Conservation (phyloP, 1,140 invertebrate species). For the Medauroidea extradentata region DNA sequence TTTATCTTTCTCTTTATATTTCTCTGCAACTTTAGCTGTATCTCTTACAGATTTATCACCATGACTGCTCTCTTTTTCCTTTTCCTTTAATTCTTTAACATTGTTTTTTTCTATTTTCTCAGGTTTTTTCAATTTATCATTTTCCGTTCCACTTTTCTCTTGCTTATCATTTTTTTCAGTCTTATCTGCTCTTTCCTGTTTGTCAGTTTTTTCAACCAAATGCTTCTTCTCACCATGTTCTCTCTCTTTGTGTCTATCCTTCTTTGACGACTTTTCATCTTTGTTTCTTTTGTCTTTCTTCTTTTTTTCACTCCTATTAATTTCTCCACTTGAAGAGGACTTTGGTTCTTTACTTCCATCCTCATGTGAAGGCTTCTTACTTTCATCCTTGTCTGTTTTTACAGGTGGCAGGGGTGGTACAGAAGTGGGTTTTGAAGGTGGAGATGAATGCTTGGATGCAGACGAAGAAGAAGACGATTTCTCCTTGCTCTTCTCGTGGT, state of each 20-base stretch:
- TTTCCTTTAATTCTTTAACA: background rate
- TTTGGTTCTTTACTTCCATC: slow-evolving; percentile 20
- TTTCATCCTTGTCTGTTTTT: slow-evolving; percentile 47
- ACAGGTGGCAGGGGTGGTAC: slow-evolving; percentile 31
- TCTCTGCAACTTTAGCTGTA: background rate
- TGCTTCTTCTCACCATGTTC: slow-evolving; percentile 45
- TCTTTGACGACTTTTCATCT: slow-evolving; percentile 44
- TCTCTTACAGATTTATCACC: background rate
- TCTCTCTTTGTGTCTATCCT: slow-evolving; percentile 49
- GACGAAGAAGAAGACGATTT: slow-evolving; percentile 37
- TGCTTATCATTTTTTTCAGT: slow-evolving; percentile 43
- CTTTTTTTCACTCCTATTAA: slow-evolving; percentile 35
- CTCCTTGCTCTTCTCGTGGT: slow-evolving; percentile 54
- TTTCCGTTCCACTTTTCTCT: slow-evolving; percentile 35
- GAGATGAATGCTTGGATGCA: slow-evolving; percentile 23
- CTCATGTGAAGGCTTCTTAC: slow-evolving; percentile 41
- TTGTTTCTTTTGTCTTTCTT: slow-evolving; percentile 37
- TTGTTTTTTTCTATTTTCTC: slow-evolving; percentile 41
- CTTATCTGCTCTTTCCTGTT: slow-evolving; percentile 42
- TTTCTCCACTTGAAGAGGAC: background rate
- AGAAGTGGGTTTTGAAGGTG: slow-evolving; percentile 13
- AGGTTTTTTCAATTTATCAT: slow-evolving; percentile 34
- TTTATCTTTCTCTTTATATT: slow-evolving; percentile 10
- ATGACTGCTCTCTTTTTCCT: slow-evolving; percentile 5
- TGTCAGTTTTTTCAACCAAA: slow-evolving; percentile 41